Evolutionary conservation across 2,888 invertebrate genomes (phyloP), one percentile per base, ranked within the genome.

Genomic region (Crossocerus cetratus): DNA sequence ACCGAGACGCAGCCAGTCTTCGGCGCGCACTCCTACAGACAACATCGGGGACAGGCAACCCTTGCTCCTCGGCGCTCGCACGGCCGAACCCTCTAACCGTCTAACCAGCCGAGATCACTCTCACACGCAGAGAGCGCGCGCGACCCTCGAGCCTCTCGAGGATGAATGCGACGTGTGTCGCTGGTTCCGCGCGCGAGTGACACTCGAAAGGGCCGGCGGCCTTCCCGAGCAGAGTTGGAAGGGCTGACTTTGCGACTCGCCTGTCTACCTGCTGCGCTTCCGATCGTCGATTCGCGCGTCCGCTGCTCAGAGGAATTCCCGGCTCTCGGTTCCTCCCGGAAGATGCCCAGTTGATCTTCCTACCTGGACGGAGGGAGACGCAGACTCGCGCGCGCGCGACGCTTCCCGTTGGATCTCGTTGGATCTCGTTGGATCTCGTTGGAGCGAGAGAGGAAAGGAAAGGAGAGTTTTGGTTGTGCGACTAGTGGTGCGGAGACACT

Each of bases 21-120:
- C 86, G 87, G 86, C 86, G 85, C 87, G 88, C 88, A 88, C 86
- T 88, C 86, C 73, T 81, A 72, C 71, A 76, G 87, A 77, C 77
- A 77, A 83, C 86, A 76, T 87, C 84, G 78, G 54, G 62, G 49
- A 45, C 4, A 53, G 54, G 56, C 64, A 49, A 21, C 21, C 20
- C 43, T 11, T 16, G 42, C n/a, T 16, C 32, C 4, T 11, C 4
- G 1, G 43, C 11, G 14, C 14, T 16, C 49, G 49, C 8, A 49
- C n/a, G n/a, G n/a, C n/a, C n/a, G n/a, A n/a, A n/a, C n/a, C n/a
- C n/a, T n/a, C n/a, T n/a, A n/a, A n/a, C n/a, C n/a, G n/a, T n/a
- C n/a, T n/a, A n/a, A n/a, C n/a, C n/a, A n/a, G n/a, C n/a, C n/a
- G n/a, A n/a, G n/a, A n/a, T n/a, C n/a, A n/a, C n/a, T n/a, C 43